Evolutionary conservation across 2,797 vertebrate genomes (phyloP).

Genomic region (Macropodus opercularis): DNA sequence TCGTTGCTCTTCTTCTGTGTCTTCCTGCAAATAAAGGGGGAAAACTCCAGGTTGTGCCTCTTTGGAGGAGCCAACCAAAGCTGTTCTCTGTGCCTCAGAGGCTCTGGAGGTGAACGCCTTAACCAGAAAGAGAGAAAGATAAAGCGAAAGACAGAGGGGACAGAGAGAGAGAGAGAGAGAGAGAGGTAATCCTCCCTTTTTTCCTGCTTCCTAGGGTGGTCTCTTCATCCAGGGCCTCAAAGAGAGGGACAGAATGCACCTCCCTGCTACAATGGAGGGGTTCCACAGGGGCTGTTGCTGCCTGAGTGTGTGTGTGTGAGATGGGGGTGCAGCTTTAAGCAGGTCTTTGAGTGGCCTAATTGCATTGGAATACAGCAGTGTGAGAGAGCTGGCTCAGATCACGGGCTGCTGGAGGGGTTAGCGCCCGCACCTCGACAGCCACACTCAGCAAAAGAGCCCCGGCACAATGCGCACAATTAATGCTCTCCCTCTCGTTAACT

Average conservation of each 20-base stretch:
- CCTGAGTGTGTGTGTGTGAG: slow-evolving; percentile 42
- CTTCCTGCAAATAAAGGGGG: slow-evolving; percentile 38
- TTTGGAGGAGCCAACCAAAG: slow-evolving; percentile 45
- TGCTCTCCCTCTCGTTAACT: slow-evolving; percentile 78
- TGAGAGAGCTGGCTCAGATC: slow-evolving; percentile 88
- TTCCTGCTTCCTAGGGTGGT: slow-evolving; percentile 82
- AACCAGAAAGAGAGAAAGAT: slow-evolving; percentile 47
- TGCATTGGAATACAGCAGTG: slow-evolving; percentile 93
- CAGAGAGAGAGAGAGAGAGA: slow-evolving; percentile 64
- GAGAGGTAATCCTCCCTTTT: slow-evolving; percentile 79
- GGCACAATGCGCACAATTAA: slow-evolving; percentile 77
- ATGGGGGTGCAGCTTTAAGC: slow-evolving; percentile 89
- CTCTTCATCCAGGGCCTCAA: slow-evolving; percentile 81
- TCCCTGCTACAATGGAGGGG: slow-evolving; percentile 77
- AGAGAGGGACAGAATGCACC: slow-evolving; percentile 76
- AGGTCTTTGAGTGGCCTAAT: slow-evolving; percentile 94
- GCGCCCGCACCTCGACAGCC: slow-evolving; percentile 84
- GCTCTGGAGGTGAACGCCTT: slow-evolving; percentile 55
- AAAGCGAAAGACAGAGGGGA: slow-evolving; percentile 53
- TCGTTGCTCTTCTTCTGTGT: slow-evolving; percentile 54
- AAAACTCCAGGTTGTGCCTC: slow-evolving; percentile 43
- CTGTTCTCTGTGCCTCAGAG: slow-evolving; percentile 41
- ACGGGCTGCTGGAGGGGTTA: slow-evolving; percentile 89
- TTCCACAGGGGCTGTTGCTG: slow-evolving; percentile 79
- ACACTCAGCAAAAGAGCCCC: slow-evolving; percentile 84